Percentiles rank a stretch among this genome's conserved stretches.
Conservation (phyloP, 2,888 invertebrate species). For the Harpalus rubripes region DNA sequence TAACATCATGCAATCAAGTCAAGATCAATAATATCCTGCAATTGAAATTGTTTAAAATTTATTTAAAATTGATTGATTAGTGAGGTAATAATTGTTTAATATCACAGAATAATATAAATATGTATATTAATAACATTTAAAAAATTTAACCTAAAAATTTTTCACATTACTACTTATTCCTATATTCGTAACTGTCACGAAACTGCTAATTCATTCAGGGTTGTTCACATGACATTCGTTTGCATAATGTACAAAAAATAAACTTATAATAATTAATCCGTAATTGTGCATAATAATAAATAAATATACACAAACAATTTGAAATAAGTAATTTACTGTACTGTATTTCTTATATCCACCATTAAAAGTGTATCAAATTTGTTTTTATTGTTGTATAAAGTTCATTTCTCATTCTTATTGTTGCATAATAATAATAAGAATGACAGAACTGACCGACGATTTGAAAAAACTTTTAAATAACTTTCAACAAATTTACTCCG, state of each 20-base stretch:
- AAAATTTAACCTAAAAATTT: constrained; percentile 33
- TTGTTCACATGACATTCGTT: constrained; percentile 15
- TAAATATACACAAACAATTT: background rate
- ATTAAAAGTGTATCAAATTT: background rate
- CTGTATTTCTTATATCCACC: background rate
- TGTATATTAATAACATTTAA: constrained; percentile 14
- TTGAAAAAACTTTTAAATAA: background rate
- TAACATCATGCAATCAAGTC: constrained; percentile 38
- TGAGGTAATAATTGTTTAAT: background rate
- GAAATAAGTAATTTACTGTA: background rate
- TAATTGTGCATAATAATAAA: background rate
- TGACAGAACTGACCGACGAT: constrained; percentile 20
- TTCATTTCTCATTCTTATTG: background rate
- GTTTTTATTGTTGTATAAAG: background rate
- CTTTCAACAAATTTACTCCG: constrained; percentile 13
- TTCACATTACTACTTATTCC: constrained; percentile 23
- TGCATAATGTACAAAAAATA: constrained; percentile 1
- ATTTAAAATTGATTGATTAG: background rate
- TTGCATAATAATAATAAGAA: background rate
- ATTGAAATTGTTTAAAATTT: constrained; percentile 8
- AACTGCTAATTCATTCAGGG: constrained; percentile 28
- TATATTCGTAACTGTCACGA: constrained; percentile 37
- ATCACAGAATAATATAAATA: background rate
- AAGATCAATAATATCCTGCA: constrained; percentile 18
- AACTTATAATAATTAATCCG: background rate